Percentiles rank a stretch among this genome's conserved stretches.
Evolutionary conservation across 2,113 vertebrate species (phyloP).

Genomic region (Heterochromis multidens): DNA sequence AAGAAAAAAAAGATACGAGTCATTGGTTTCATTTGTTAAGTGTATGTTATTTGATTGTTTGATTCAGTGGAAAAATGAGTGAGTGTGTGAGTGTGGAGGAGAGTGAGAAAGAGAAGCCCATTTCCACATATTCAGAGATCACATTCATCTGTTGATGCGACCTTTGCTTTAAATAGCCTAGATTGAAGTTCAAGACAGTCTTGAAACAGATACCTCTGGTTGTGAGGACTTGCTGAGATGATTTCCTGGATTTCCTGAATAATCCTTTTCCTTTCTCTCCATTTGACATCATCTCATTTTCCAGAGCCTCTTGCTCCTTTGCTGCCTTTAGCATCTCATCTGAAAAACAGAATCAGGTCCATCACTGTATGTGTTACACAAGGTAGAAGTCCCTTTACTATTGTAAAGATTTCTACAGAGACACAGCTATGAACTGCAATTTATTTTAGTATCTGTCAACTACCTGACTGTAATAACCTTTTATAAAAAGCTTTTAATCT

Average conservation of each 20-base stretch:
- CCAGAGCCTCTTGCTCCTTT: conserved; percentile 82
- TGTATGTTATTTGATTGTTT: not conserved
- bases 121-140: not conserved
- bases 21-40: conserved; percentile 42
- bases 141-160: not conserved
- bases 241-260: conserved; percentile 81
- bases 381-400: not conserved
- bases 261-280: conserved; percentile 73
- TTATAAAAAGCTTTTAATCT: conserved; percentile 25
- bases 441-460: conserved; percentile 20
- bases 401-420: not conserved
- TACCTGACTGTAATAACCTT: conserved; percentile 4
- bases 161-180: not conserved
- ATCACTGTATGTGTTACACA: not conserved
- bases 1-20: not conserved
- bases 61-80: not conserved
- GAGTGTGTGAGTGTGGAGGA: not conserved
- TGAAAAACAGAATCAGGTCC: conserved; percentile 51
- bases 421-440: not conserved
- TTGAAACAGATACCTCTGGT: conserved; percentile 76
- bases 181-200: not conserved
- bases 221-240: conserved; percentile 75
- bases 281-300: conserved; percentile 80
- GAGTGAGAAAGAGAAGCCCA: not conserved
- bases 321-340: conserved; percentile 87